Percentiles rank a stretch among this genome's conserved stretches.
Evolutionary conservation across 1,140 invertebrate species (phyloP).

Genomic region (Drosophila littoralis): DNA sequence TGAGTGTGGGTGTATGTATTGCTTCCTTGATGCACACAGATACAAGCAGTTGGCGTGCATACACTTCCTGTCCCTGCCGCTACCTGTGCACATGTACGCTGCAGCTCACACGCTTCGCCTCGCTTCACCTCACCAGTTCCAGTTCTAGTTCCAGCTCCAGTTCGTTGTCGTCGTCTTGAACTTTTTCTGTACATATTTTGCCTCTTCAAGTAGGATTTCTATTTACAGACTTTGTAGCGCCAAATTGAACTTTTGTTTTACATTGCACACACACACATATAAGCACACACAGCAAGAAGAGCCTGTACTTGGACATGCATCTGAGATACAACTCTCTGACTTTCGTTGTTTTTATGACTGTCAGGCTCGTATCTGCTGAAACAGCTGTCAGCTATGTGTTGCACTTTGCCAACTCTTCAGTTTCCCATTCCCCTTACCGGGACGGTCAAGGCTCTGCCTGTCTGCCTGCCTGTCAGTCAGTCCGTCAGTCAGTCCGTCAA

Average conservation of each 20-base stretch:
- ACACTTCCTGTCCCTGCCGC: slow-evolving; percentile 65
- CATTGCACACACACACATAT: slow-evolving; percentile 25
- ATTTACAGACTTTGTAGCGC: slow-evolving; percentile 79
- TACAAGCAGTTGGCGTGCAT: slow-evolving; percentile 54
- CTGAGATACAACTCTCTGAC: slow-evolving; percentile 52
- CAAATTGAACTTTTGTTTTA: slow-evolving; percentile 78
- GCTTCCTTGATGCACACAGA: slow-evolving; percentile 29
- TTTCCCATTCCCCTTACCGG: not conserved
- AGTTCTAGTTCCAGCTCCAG: slow-evolving; percentile 1
- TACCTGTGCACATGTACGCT: slow-evolving; percentile 30
- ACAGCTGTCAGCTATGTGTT: slow-evolving; percentile 48
- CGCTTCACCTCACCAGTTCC: not conserved
- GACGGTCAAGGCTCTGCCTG: slow-evolving; percentile 23
- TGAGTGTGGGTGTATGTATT: slow-evolving; percentile 25
- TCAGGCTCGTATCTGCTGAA: slow-evolving; percentile 39
- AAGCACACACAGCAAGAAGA: not conserved
- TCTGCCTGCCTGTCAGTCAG: not conserved
- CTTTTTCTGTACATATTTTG: slow-evolving; percentile 69
- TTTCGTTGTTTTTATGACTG: slow-evolving; percentile 44
- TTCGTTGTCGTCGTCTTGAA: slow-evolving; percentile 20
- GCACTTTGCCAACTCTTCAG: slow-evolving; percentile 21
- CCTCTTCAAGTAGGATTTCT: slow-evolving; percentile 65
- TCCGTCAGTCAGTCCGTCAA: slow-evolving; percentile 8
- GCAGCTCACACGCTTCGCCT: not conserved
- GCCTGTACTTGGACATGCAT: slow-evolving; percentile 10